Evolutionary conservation across 2,888 invertebrate species (phyloP), one percentile per base, ranked within the genome.

Genomic region (Dynastes grantii): DNA sequence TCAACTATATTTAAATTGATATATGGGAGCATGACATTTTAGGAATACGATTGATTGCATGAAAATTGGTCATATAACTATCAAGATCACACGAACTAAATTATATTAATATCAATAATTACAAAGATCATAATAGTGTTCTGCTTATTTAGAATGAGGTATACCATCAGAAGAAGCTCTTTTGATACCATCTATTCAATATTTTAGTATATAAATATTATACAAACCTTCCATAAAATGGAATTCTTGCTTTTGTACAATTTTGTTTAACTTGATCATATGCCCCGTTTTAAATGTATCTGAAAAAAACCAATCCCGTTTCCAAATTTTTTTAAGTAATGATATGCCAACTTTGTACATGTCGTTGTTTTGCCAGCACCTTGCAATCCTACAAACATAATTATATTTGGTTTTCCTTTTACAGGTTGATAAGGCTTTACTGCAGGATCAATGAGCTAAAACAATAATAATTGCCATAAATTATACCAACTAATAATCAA

Each of bases 181-280:
- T 27, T 63, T 63, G 13, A 63, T 6, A 22, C 22, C 32, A 64
- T n/a, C 6, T 13, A 40, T 11, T 6, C 5, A n/a, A n/a, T 5
- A 27, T 9, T 37, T 64, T 16, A 16, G 0, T 40, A 78, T 37
- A 45, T 45, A 45, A 8, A 45, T 45, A 51, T 11, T 16, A 37
- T 58, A 78, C 80, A 84, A 87, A 96, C 96, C 96, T 97, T 91
- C 99, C 99, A 89, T 99, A 99, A 90, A 99, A 99, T 1, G 99
- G 99, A 90, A 99, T 99, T 85, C 99, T 93, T 53, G 99, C 98
- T 90, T 98, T 98, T 16, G 98, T 98, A 85, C 98, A 98, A 90
- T 98, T 99, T 88, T 99, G 99, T 91, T 99, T 99, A 80, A 99
- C 94, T 90, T 99, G 99, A 91, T 99, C 99, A 87, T 99, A 99